A percentile compares a stretch with the other conserved stretches of the same genome.
Conservation (phyloP, 2,113 vertebrate genomes). For the Tetrax tetrax region DNA sequence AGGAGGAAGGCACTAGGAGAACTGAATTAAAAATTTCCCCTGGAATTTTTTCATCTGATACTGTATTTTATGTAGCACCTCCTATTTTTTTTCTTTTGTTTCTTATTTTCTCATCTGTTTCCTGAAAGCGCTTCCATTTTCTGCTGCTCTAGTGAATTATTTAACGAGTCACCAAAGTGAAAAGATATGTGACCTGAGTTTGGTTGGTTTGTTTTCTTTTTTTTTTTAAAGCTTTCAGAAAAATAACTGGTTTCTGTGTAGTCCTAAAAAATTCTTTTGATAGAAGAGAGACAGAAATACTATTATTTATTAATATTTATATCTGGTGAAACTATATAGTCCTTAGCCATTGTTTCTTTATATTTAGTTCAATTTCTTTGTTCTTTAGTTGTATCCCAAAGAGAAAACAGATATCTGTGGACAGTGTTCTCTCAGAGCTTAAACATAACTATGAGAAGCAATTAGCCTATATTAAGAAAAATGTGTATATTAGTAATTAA, state of each 20-base stretch:
- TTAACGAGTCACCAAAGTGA: not conserved
- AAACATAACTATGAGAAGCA: not conserved
- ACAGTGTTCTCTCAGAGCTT: not conserved
- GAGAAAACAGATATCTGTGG: not conserved
- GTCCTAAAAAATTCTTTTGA: not conserved
- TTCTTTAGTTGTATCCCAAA: not conserved
- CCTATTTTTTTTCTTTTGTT: not conserved
- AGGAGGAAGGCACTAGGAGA: not conserved
- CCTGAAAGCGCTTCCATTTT: not conserved
- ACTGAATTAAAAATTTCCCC: not conserved
- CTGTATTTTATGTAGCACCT: not conserved
- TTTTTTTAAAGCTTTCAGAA: not conserved
- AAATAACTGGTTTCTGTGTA: not conserved
- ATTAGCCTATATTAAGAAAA: not conserved
- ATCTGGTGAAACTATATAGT: not conserved
- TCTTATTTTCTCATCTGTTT: not conserved
- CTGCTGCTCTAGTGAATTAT: not conserved
- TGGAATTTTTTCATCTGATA: not conserved
- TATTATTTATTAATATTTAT: not conserved
- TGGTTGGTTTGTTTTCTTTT: not conserved
- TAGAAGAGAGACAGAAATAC: not conserved
- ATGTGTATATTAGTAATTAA: not conserved
- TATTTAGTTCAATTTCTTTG: not conserved
- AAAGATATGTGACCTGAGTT: not conserved
- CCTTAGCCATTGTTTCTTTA: not conserved